These are phyloP conservation scores for Urocitellus parryii DNA, from an alignment of 2,113 vertebrate species.

Conservation along the genomic window DNA sequence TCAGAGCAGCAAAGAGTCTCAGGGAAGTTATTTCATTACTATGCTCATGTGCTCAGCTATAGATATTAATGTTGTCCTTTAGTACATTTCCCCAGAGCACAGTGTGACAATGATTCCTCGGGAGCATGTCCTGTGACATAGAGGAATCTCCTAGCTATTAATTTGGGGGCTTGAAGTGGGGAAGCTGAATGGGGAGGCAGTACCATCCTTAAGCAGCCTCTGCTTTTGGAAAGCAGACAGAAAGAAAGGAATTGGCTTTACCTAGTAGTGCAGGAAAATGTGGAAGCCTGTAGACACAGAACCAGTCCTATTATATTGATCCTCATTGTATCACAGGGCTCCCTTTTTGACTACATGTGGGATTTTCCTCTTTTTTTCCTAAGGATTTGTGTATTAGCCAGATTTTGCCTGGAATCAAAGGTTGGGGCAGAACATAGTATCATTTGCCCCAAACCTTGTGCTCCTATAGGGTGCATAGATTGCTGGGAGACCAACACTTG, in stretches of 20 bases:
- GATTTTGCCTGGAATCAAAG: background rate
- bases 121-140: background rate
- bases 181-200: background rate
- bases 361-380: background rate
- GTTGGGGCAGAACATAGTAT: background rate
- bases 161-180: background rate
- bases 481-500: background rate
- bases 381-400: background rate
- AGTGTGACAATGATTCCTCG: no score
- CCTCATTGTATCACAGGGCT: background rate
- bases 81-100: background rate
- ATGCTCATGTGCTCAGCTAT: background rate
- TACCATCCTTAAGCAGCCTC: background rate
- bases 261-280: background rate
- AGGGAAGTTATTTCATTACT: background rate
- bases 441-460: background rate
- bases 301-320: background rate
- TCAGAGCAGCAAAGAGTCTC: background rate
- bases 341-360: background rate
- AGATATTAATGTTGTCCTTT: background rate
- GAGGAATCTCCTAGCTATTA: background rate
- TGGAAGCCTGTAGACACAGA: background rate
- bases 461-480: accelerated
- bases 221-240: slow-evolving; percentile 23
- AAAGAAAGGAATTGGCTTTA: background rate